Percentiles rank a stretch among this genome's conserved stretches.
phyloP scores from a whole-genome alignment of 2,113 vertebrate genomes.

The Odocoileus virginianus region DNA sequence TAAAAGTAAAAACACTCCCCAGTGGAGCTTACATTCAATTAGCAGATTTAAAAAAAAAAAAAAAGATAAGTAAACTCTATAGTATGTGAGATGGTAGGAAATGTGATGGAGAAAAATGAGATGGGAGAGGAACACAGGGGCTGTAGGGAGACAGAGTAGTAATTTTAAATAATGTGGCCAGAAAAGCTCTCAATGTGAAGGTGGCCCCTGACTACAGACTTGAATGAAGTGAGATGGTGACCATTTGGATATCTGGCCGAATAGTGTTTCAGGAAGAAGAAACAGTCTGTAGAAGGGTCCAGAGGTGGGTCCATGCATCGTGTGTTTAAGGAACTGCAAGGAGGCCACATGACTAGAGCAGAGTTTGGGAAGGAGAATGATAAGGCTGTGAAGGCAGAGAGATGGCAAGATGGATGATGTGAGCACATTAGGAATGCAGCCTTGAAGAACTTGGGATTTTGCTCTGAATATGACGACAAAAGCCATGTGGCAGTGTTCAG shows the following conservation, averaged over 20 bases:
- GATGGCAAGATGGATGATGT: too few relatives aligned
- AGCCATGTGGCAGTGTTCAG: background rate
- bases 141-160: background rate
- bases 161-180: background rate
- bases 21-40: background rate
- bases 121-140: background rate
- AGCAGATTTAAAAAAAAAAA: too few relatives aligned
- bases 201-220: background rate
- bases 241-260: background rate
- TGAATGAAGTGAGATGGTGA: background rate
- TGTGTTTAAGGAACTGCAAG: background rate
- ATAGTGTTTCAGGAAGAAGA: background rate
- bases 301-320: background rate
- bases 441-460: background rate
- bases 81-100: background rate
- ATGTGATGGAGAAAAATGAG: background rate
- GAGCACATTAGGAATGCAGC: background rate
- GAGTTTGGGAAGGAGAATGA: background rate
- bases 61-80: background rate
- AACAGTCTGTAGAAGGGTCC: background rate
- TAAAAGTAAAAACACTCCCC: background rate
- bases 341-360: background rate
- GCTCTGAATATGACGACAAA: background rate
- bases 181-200: background rate
- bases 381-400: background rate